phyloP scores from a whole-genome alignment of 2,888 invertebrate genomes.

The Criorhina ranunculi region DNA sequence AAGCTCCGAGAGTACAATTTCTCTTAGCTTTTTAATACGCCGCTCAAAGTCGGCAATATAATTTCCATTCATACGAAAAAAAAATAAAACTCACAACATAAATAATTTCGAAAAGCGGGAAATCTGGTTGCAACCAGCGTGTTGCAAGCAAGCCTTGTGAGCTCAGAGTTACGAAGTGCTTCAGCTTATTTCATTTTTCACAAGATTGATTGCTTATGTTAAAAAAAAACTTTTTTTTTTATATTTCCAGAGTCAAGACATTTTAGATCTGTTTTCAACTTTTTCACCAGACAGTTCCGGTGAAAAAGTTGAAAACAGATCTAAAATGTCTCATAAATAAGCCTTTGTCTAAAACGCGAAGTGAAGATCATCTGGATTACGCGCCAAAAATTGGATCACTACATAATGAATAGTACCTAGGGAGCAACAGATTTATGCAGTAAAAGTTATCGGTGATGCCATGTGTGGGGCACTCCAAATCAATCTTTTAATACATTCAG shows the following conservation, averaged over 20 bases:
- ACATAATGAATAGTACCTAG: neutral
- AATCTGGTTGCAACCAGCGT: too few relatives aligned
- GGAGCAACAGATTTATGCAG: constrained; percentile 27
- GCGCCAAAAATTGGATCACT: constrained; percentile 23
- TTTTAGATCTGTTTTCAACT: neutral
- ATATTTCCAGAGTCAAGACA: neutral
- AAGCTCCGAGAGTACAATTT: too few relatives aligned
- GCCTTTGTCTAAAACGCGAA: neutral
- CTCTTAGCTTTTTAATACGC: too few relatives aligned
- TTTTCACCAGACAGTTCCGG: neutral
- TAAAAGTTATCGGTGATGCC: constrained; percentile 3
- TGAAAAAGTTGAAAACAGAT: neutral
- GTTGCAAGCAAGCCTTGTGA: too few relatives aligned
- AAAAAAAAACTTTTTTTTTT: too few relatives aligned
- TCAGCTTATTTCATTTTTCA: too few relatives aligned
- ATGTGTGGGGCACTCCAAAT: constrained; percentile 14
- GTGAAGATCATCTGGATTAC: constrained; percentile 22
- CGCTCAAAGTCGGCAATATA: too few relatives aligned
- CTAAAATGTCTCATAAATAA: constrained; percentile 5
- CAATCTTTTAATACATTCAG: constrained; percentile 7
- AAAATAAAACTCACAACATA: too few relatives aligned
- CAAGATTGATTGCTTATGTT: too few relatives aligned
- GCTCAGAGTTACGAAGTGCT: too few relatives aligned
- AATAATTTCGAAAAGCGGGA: too few relatives aligned
- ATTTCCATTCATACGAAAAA: too few relatives aligned